Base-by-base conservation (phyloP, 2,888 invertebrate genomes). In the Cephus sareptanus region DNA sequence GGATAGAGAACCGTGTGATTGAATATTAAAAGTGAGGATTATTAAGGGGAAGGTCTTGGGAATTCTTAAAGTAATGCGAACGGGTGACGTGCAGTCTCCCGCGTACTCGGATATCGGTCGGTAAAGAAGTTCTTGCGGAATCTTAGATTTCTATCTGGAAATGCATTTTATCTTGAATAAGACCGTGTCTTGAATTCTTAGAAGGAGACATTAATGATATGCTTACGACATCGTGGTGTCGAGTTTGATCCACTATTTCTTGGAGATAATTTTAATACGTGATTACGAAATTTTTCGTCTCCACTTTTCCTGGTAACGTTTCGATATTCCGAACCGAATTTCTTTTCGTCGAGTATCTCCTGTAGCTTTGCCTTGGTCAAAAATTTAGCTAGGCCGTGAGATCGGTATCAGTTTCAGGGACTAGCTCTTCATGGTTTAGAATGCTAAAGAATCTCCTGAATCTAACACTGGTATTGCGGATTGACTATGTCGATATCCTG, bases 131-230 rank as follows among this genome's bases (percentile, higher is more conserved):
- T 71, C 71, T 15, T 12, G 15, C 11, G 71, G 15, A 31, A 34
- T 71, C 71, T 71, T 71, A 71, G 12, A 71, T 71, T 71, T 71
- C 71, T 31, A 71, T 71, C 71, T 71, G 34, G 31, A 34, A 71
- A 15, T 23, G 23, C 11, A 71, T 4, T 12, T 71, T 71, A 71
- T 71, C 71, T 31, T 23, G 13, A 33, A 13, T 31, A 37, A 37
- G 37, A 37, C 37, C 0, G 37, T 37, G 37, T 31, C 71, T 31
- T 34, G 31, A 15, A 31, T 71, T 71, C 71, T 31, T 23, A 34
- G 71, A 71, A 71, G 33, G 71, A 71, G 9, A 9, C 56, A 56
- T 23, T 56, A 9, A 2, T 9, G 56, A 15, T 9, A 23, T 56
- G 56, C 56, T 56, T 56, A 56, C 56, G 56, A 23, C 56, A 56